Conservation (phyloP, 2,113 vertebrate species). For the Equus quagga region DNA sequence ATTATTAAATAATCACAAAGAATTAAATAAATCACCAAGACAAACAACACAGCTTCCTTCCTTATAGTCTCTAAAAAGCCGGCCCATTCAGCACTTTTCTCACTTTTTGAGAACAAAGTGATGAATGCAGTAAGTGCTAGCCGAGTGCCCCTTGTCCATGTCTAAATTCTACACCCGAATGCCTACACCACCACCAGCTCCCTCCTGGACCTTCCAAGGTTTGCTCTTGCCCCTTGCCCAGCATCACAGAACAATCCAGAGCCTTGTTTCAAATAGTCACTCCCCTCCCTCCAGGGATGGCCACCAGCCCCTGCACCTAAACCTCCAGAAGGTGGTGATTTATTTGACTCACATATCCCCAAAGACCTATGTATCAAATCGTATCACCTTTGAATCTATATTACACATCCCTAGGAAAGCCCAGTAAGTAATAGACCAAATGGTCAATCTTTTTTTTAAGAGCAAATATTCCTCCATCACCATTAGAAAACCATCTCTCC, state of each 20-base stretch:
- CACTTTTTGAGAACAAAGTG: not conserved
- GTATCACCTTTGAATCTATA: not conserved
- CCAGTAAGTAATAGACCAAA: not conserved
- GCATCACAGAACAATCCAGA: not conserved
- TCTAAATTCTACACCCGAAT: not conserved
- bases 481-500: not conserved
- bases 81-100: not conserved
- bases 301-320: not conserved
- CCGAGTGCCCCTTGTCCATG: not conserved
- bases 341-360: not conserved
- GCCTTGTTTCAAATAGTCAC: not conserved
- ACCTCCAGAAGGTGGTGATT: not conserved
- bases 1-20: not conserved
- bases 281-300: not conserved
- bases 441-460: not conserved
- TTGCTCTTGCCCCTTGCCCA: not conserved
- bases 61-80: not conserved
- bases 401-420: not conserved
- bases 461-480: not conserved
- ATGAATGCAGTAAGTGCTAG: not conserved
- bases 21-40: slow-evolving; percentile 9
- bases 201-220: not conserved
- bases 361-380: not conserved
- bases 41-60: not conserved
- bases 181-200: not conserved